Conservation (phyloP, 2,797 vertebrate genomes). For the Hafferia zeledoni region DNA sequence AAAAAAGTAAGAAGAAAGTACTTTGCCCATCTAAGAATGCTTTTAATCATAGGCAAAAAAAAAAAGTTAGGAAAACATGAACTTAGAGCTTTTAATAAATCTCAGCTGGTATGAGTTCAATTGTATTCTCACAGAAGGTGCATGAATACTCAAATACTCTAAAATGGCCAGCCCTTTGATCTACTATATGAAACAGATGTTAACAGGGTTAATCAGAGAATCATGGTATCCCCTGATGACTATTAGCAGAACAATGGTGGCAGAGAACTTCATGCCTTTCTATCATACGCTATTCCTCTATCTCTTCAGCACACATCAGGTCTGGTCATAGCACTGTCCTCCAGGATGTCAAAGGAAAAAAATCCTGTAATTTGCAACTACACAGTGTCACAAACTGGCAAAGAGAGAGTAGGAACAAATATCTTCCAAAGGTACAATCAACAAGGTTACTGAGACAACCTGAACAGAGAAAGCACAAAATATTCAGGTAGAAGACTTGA, state of each 20-base stretch:
- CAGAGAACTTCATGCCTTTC: background rate
- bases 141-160: background rate
- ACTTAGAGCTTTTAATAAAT: background rate
- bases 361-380: background rate
- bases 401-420: background rate
- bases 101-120: background rate
- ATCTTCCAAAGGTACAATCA: background rate
- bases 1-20: constrained; percentile 63
- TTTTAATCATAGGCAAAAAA: background rate
- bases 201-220: background rate
- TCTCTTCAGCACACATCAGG: background rate
- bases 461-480: background rate
- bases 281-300: background rate
- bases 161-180: background rate
- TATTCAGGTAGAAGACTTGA: background rate
- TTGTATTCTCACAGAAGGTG: background rate
- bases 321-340: background rate
- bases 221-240: background rate
- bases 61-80: background rate
- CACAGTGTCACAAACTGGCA: background rate
- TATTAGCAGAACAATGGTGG: background rate
- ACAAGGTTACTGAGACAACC: background rate
- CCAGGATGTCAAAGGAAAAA: background rate
- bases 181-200: background rate
- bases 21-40: constrained; percentile 46